Evolutionary conservation across 2,888 invertebrate species (phyloP).

Genomic region (Chloroclystis v-ata): DNA sequence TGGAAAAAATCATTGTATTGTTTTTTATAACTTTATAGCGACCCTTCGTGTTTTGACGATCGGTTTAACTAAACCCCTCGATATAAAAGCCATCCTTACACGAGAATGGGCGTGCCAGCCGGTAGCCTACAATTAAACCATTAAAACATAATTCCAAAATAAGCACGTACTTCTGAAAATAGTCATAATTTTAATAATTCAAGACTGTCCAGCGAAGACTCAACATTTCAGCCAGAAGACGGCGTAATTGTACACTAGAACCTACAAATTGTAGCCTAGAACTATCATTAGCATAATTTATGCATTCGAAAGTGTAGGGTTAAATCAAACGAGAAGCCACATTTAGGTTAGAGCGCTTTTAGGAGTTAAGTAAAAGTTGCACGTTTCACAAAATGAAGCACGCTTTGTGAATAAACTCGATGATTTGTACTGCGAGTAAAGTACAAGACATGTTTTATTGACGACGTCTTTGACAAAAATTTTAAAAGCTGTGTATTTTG

Average conservation of each 20-base stretch:
- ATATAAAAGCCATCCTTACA: too few species aligned
- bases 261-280: conserved; percentile 47
- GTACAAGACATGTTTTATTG: conserved; percentile 1
- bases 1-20: too few species aligned
- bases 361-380: conserved; percentile 3
- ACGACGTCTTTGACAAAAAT: too few species aligned
- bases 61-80: too few species aligned
- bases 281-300: conserved; percentile 52
- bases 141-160: too few species aligned
- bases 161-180: too few species aligned
- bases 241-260: conserved; percentile 51
- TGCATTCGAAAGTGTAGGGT: conserved; percentile 50
- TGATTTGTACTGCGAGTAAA: background rate
- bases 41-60: too few species aligned
- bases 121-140: too few species aligned
- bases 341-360: conserved; percentile 38
- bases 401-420: conserved; percentile 12
- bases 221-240: conserved; percentile 32
- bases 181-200: too few species aligned
- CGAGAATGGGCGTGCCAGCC: too few species aligned
- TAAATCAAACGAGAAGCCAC: conserved; percentile 35
- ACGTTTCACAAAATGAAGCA: conserved; percentile 1
- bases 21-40: too few species aligned
- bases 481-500: too few species aligned
- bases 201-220: conserved; percentile 9